These are phyloP conservation scores for Phyllotis vaccarum DNA, from an alignment of 2,797 vertebrate species.

Conservation along the genomic window DNA sequence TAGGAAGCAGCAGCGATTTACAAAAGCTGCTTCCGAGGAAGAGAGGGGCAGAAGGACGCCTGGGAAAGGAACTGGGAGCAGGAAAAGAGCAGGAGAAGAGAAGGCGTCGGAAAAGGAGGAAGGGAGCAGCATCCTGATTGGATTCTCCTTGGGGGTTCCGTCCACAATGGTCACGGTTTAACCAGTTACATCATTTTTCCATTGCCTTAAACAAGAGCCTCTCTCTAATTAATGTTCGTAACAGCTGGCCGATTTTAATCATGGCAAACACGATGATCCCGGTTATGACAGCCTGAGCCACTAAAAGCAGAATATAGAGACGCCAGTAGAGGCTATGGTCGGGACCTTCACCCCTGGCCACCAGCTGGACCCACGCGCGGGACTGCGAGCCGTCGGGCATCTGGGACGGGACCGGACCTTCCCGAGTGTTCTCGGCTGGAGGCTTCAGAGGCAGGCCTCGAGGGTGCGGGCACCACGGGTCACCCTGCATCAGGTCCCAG, in stretches of 20 bases:
- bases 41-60: no score
- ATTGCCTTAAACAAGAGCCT: background rate
- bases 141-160: background rate
- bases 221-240: constrained; percentile 70
- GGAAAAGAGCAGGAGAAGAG: no score
- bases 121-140: background rate
- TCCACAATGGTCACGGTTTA: background rate
- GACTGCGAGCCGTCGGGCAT: rapidly evolving
- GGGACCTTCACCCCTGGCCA: background rate
- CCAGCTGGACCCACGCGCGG: background rate
- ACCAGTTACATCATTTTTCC: constrained; percentile 6
- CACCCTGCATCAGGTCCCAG: constrained; percentile 51
- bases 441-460: background rate
- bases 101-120: no score
- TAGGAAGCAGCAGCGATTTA: background rate
- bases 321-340: constrained; percentile 36
- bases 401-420: rapidly evolving
- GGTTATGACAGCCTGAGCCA: constrained; percentile 74
- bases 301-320: constrained; percentile 81
- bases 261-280: constrained; percentile 80
- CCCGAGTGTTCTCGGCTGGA: background rate
- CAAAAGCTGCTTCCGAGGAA: background rate
- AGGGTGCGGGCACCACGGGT: constrained; percentile 71
- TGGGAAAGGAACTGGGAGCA: no score
- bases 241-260: constrained; percentile 79